A percentile compares a stretch with the other conserved stretches of the same genome.
phyloP scores from a whole-genome alignment of 2,797 vertebrate species.

The Dipus sagitta region DNA sequence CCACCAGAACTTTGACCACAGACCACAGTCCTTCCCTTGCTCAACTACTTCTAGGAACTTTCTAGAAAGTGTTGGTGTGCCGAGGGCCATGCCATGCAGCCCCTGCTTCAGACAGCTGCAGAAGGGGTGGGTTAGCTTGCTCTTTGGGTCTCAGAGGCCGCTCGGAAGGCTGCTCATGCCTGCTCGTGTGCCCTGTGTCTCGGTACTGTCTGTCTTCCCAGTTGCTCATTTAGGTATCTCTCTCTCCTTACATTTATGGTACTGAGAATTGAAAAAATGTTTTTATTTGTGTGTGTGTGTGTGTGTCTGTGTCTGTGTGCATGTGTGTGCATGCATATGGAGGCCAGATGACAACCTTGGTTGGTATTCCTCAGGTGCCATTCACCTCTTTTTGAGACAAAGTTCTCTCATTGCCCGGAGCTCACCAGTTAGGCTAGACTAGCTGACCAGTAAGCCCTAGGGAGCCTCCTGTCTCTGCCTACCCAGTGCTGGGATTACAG shows the following conservation, averaged over 20 bases:
- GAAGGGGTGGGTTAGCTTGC: neutral
- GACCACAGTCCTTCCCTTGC: slow-evolving; percentile 63
- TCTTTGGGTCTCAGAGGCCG: neutral
- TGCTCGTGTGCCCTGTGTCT: neutral
- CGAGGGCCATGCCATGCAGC: neutral
- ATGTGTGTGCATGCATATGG: too few relatives aligned
- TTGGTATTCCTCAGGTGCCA: too few relatives aligned
- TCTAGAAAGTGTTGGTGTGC: slow-evolving; percentile 54
- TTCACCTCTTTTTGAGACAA: too few relatives aligned
- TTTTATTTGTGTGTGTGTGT: too few relatives aligned
- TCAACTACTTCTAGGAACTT: slow-evolving; percentile 77
- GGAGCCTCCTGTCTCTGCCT: too few relatives aligned
- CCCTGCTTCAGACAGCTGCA: neutral
- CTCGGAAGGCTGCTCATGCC: neutral
- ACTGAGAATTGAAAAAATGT: too few relatives aligned
- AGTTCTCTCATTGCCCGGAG: too few relatives aligned
- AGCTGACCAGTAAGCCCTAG: too few relatives aligned
- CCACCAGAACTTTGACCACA: slow-evolving; percentile 54
- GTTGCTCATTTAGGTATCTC: neutral
- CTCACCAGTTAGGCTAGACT: too few relatives aligned
- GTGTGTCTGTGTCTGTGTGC: too few relatives aligned
- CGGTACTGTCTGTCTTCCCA: neutral
- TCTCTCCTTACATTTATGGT: neutral
- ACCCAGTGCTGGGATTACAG: too few relatives aligned
- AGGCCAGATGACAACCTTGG: too few relatives aligned